phyloP scores from a whole-genome alignment of 1,140 invertebrate species.

The Palaemon carinicauda region DNA sequence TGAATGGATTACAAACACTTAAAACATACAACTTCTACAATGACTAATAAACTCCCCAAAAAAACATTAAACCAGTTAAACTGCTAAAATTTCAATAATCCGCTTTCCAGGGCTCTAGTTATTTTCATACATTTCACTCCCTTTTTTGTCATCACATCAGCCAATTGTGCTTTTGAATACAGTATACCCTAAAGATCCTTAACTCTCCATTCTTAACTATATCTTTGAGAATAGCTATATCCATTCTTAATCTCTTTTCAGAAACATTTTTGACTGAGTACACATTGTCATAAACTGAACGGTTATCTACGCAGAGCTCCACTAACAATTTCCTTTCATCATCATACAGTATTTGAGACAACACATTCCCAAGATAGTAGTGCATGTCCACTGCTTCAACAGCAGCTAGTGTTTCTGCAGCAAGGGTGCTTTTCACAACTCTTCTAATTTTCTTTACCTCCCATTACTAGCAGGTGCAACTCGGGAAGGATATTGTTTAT shows the following conservation, averaged over 20 bases:
- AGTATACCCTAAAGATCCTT: neutral
- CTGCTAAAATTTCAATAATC: neutral
- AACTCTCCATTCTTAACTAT: neutral
- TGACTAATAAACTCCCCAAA: too few relatives aligned
- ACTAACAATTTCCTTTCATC: too few relatives aligned
- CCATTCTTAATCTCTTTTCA: neutral
- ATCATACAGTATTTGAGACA: too few relatives aligned
- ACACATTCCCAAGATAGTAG: too few relatives aligned
- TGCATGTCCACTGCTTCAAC: too few relatives aligned
- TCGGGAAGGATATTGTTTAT: too few relatives aligned
- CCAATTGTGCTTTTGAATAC: neutral
- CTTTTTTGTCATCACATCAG: neutral
- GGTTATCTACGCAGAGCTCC: too few relatives aligned
- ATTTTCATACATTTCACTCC: neutral
- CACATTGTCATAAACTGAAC: neutral
- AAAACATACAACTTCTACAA: too few relatives aligned
- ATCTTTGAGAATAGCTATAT: conserved; percentile 18
- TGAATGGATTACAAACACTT: neutral
- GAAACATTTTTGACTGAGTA: neutral
- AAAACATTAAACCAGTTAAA: too few relatives aligned
- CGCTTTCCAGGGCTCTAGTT: neutral
- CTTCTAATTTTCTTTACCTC: neutral
- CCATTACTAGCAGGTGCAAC: neutral
- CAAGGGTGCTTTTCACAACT: neutral
- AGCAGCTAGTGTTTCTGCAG: too few relatives aligned